Evolutionary conservation across 1,140 invertebrate species (phyloP), one percentile per base, ranked within the genome.

Genomic region (Neelides sp.): DNA sequence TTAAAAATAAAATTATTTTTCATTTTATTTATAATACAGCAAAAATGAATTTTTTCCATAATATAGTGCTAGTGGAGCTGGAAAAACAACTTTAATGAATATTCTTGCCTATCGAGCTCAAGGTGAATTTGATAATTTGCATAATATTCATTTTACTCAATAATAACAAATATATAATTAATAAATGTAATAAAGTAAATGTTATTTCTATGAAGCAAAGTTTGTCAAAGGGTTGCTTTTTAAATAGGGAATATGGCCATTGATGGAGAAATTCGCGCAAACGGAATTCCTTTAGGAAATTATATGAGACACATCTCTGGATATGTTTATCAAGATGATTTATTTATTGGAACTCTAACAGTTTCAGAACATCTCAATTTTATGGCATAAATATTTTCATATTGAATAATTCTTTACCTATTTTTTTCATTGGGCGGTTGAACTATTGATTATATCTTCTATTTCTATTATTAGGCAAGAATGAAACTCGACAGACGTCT

Each of bases 401-500:
- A 23, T 34, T 44, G 12, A 5, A 4, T 41, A 13, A 32, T 12
- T 35, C 8, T 5, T 4, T 5, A 50, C 17, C 5, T 27, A 26
- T 28, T 43, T 42, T 24, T 42, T 28, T 10, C 27, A 45, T 50
- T 44, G 23, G 20, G 13, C 8, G 19, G 13, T 35, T 10, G 10
- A 10, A 49, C 10, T 43, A 5, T 24, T 47, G 22, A 22, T 17
- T 48, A 40, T 7, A 3, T 40, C 39, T 35, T 40, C n/a, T 2
- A 3, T 48, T 53, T 62, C n/a, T n/a, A n/a, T n/a, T n/a, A 65
- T 12, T 59, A 90, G 85, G 85, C 87, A 3, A 67, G 80, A 56
- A 72, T 92, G 46, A 81, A 85, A 55, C 71, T 93, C 65, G 84
- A 90, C 61, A 69, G 77, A 10, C 71, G 76, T 22, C 75, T 77